phyloP scores from a whole-genome alignment of 2,113 vertebrate species.

The Rattus norvegicus region DNA sequence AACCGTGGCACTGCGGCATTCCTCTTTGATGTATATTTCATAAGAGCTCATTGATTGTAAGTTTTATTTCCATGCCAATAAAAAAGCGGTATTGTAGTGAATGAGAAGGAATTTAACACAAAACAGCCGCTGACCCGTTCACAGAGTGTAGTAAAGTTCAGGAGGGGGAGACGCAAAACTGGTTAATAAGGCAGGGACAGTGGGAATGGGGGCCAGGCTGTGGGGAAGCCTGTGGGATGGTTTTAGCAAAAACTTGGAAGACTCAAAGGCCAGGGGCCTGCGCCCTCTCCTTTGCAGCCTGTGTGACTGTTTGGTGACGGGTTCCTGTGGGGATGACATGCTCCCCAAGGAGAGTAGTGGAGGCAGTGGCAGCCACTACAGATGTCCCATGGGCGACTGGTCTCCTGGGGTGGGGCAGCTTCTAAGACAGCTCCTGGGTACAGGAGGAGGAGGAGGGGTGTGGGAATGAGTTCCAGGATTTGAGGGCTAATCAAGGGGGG shows the following conservation, averaged over 20 bases:
- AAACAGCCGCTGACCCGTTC: conserved; percentile 65
- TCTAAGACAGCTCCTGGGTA: not conserved
- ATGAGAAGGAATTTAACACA: conserved; percentile 73
- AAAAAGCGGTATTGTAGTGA: conserved; percentile 72
- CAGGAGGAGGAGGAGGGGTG: fast-evolving
- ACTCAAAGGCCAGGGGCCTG: not conserved
- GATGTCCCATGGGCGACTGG: not conserved
- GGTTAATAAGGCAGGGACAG: not conserved
- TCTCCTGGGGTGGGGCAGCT: not conserved
- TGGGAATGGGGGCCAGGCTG: not conserved
- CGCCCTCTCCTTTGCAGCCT: fast-evolving
- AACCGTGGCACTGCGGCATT: conserved; percentile 39
- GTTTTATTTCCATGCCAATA: conserved; percentile 78
- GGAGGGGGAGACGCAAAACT: not conserved
- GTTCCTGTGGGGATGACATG: not conserved
- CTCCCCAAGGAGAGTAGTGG: not conserved
- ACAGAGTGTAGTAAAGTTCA: not conserved
- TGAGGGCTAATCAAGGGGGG: not conserved
- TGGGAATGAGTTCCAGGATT: not conserved
- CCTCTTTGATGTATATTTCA: conserved; percentile 82
- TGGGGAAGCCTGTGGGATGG: not conserved
- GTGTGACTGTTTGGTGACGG: not conserved
- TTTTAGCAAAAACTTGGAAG: not conserved
- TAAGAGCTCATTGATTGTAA: conserved; percentile 78
- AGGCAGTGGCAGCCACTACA: not conserved